Evolutionary conservation across 2,888 invertebrate genomes (phyloP).

Genomic region (Clivina fossor): DNA sequence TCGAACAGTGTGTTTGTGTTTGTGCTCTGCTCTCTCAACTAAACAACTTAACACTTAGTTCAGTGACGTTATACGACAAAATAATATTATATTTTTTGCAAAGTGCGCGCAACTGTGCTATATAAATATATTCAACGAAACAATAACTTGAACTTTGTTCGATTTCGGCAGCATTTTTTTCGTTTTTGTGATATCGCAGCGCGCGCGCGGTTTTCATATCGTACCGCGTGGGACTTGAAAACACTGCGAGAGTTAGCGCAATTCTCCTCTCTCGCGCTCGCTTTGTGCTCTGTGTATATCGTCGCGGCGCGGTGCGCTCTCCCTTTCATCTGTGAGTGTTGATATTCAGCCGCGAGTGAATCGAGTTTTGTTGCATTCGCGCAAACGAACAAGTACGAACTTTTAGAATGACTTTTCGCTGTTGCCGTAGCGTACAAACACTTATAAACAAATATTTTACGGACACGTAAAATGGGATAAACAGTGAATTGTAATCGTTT

Average conservation of each 20-base stretch:
- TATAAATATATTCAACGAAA: background rate
- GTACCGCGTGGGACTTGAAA: background rate
- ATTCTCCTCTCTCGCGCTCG: conserved; percentile 7
- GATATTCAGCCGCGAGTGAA: background rate
- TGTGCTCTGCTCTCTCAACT: background rate
- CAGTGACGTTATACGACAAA: background rate
- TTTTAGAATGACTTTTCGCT: conserved; percentile 19
- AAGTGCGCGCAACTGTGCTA: background rate
- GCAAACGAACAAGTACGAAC: conserved; percentile 9
- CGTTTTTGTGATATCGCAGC: background rate
- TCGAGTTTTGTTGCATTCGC: background rate
- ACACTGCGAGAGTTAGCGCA: conserved; percentile 14
- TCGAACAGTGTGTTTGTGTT: background rate
- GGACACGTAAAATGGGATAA: conserved; percentile 48
- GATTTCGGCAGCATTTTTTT: background rate
- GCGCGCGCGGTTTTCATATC: background rate
- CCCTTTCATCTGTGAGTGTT: too few relatives aligned
- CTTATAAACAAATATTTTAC: conserved; percentile 36
- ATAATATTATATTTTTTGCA: too few relatives aligned
- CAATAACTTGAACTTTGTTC: too few relatives aligned
- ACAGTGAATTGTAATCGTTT: conserved; percentile 41
- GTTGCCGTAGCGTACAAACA: conserved; percentile 6
- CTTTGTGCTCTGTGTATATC: conserved; percentile 13
- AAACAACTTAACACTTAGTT: background rate
- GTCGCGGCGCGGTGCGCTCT: conserved; percentile 3